Percentiles rank a stretch among this genome's conserved stretches.
phyloP scores from a whole-genome alignment of 2,888 invertebrate species.

The Cataglyphis altisquamis region DNA sequence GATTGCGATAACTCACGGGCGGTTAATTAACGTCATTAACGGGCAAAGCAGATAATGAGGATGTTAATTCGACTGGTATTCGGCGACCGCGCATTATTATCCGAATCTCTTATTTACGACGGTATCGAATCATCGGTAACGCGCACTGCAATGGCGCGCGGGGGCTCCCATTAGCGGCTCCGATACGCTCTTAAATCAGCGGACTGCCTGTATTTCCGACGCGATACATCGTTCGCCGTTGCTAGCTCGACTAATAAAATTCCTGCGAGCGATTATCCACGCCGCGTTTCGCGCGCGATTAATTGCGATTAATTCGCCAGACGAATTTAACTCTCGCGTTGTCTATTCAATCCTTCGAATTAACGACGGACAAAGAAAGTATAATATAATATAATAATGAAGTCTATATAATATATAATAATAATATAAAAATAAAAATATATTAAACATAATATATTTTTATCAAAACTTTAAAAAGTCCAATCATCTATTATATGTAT shows the following conservation, averaged over 20 bases:
- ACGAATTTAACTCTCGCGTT: neutral
- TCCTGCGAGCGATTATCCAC: constrained; percentile 5
- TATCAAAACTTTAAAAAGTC: neutral
- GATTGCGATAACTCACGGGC: constrained; percentile 12
- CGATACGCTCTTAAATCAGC: constrained; percentile 43
- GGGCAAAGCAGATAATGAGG: constrained; percentile 44
- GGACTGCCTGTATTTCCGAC: constrained; percentile 38
- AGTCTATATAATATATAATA: too few relatives aligned
- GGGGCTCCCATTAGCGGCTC: constrained; percentile 18
- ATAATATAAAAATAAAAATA: too few relatives aligned
- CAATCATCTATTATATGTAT: neutral
- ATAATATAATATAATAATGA: neutral
- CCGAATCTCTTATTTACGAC: constrained; percentile 53
- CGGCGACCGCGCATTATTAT: constrained; percentile 45
- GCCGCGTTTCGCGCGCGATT: constrained; percentile 8
- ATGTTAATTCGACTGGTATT: constrained; percentile 43
- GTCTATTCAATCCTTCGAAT: neutral
- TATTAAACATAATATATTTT: too few relatives aligned
- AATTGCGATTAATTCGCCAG: constrained; percentile 21
- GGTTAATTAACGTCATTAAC: constrained; percentile 44
- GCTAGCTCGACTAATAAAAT: constrained; percentile 40
- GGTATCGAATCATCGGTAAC: constrained; percentile 22
- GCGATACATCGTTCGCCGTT: constrained; percentile 11
- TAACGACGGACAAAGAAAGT: neutral
- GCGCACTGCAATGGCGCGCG: constrained; percentile 11